Evolutionary conservation across 2,888 invertebrate genomes (phyloP).

Genomic region (Thecocarcelia acutangulata): DNA sequence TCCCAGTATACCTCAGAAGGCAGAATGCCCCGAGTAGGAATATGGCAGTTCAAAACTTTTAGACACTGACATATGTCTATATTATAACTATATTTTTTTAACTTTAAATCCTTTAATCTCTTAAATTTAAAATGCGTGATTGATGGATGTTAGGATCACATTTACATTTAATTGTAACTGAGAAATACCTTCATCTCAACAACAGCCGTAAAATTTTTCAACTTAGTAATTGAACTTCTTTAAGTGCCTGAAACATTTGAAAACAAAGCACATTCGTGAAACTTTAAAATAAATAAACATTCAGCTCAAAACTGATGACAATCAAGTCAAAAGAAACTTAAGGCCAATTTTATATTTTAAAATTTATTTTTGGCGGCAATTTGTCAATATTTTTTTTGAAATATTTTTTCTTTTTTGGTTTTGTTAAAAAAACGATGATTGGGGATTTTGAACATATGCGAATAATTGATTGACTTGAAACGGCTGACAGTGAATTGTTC

Average conservation of each 20-base stretch:
- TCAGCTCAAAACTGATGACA: conserved; percentile 30
- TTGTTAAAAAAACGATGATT: conserved; percentile 31
- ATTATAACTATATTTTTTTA: too few species aligned
- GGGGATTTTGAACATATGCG: conserved; percentile 34
- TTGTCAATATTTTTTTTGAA: conserved; percentile 54
- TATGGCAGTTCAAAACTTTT: too few species aligned
- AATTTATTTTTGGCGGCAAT: conserved; percentile 54
- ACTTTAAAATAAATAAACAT: conserved; percentile 34
- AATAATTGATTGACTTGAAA: conserved; percentile 9
- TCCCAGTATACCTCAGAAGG: too few species aligned
- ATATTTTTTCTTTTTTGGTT: conserved; percentile 17
- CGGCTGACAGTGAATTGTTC: conserved; percentile 21
- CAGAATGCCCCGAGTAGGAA: too few species aligned
- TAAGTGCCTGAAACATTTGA: background rate
- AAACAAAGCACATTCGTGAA: conserved; percentile 36
- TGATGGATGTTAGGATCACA: too few species aligned
- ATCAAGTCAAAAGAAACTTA: conserved; percentile 30
- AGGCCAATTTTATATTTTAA: conserved; percentile 31
- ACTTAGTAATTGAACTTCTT: conserved; percentile 5
- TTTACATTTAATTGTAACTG: too few species aligned
- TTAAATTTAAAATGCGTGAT: too few species aligned
- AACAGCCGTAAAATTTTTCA: background rate
- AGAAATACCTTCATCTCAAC: too few species aligned
- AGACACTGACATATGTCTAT: too few species aligned
- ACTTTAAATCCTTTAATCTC: too few species aligned